phyloP scores from a whole-genome alignment of 2,888 invertebrate genomes.

The Apamea epomidion region DNA sequence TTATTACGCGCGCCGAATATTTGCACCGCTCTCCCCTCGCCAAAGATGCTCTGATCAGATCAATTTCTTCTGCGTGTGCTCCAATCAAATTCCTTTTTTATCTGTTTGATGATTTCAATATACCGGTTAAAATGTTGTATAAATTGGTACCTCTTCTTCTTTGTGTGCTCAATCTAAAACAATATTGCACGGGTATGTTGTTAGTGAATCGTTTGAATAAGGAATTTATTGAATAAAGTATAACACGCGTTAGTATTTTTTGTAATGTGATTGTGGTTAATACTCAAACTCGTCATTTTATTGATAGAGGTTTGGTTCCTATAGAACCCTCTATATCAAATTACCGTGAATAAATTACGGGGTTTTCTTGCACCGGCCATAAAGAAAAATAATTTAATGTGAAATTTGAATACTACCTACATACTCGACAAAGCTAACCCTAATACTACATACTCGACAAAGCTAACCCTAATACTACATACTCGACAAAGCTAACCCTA shows the following conservation, averaged over 20 bases:
- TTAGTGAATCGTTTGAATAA: neutral
- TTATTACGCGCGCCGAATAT: constrained; percentile 83
- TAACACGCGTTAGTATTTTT: neutral
- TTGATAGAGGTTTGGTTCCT: neutral
- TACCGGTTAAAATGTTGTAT: constrained; percentile 15
- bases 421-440: neutral
- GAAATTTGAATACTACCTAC: neutral
- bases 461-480: too few relatives aligned
- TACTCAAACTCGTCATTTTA: neutral
- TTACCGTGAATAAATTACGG: neutral
- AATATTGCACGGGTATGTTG: neutral
- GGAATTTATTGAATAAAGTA: neutral
- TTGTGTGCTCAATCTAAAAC: neutral
- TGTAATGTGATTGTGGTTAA: neutral
- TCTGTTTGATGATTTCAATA: constrained; percentile 62
- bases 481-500: neutral
- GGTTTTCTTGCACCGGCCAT: neutral
- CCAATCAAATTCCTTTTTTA: constrained; percentile 61
- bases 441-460: neutral
- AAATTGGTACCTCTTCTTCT: constrained; percentile 11
- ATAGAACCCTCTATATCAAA: neutral
- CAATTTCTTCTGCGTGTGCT: constrained; percentile 54
- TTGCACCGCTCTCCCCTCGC: constrained; percentile 71
- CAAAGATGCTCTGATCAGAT: constrained; percentile 54
- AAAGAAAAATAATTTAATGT: neutral